Evolutionary conservation across 1,140 invertebrate species (phyloP).

Genomic region (Sycophaga agraensis): DNA sequence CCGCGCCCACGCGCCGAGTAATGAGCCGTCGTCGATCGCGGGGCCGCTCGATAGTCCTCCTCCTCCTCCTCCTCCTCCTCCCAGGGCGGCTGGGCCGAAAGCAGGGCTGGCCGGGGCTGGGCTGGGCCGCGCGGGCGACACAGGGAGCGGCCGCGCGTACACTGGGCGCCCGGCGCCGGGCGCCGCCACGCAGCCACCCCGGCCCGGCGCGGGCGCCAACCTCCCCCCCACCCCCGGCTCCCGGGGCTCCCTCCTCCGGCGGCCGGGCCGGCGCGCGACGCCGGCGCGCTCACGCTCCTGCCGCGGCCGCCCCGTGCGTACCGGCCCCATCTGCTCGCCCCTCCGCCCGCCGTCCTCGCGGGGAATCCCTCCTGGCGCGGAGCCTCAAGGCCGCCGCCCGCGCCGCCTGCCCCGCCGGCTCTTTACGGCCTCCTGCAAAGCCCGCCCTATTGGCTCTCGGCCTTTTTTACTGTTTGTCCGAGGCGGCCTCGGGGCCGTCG

Average conservation of each 20-base stretch:
- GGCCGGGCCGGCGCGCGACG: no score
- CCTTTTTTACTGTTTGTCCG: background rate
- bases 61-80: no score
- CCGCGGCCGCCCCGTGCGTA: no score
- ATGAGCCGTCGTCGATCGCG: background rate
- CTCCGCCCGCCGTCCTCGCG: no score
- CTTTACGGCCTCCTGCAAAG: no score
- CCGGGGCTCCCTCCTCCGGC: no score
- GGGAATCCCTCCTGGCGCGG: no score
- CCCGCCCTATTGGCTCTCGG: background rate
- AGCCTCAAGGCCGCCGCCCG: no score
- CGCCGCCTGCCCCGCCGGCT: no score
- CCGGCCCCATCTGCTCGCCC: conserved; percentile 28
- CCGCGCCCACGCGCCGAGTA: background rate
- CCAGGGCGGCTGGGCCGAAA: no score
- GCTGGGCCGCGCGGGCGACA: conserved; percentile 40
- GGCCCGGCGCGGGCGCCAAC: conserved; percentile 1
- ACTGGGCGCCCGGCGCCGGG: conserved; percentile 41
- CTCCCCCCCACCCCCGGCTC: no score
- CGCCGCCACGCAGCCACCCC: conserved; percentile 29
- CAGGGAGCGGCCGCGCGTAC: conserved; percentile 55
- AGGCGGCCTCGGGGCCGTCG: background rate
- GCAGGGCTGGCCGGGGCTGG: no score
- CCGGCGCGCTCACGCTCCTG: conserved; percentile 28
- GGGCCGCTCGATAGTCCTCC: background rate